Percentiles rank a stretch among this genome's conserved stretches.
These are phyloP conservation scores for Pollachius pollachius DNA, from an alignment of 2,113 vertebrate species.

Conservation along the genomic window DNA sequence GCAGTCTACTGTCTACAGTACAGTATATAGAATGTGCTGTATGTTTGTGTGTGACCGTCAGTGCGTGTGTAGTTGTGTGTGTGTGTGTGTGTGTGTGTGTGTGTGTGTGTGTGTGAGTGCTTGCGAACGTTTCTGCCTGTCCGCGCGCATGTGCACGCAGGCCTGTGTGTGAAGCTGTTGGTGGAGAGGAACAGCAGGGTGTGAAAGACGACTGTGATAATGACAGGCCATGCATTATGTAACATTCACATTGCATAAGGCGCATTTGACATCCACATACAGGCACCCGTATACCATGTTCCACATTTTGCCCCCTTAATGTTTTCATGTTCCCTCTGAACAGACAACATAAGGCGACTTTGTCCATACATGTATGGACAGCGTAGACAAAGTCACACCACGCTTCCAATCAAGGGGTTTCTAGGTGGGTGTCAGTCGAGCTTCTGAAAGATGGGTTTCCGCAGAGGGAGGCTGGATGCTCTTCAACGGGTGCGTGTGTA, in stretches of 20 bases:
- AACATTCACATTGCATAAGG: conserved; percentile 72
- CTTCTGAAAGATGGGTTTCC: conserved; percentile 58
- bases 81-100: not conserved
- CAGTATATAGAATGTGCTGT: too few relatives aligned
- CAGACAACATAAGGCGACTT: too few relatives aligned
- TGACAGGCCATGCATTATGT: conserved; percentile 72
- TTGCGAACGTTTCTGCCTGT: conserved; percentile 19
- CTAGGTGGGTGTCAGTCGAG: conserved; percentile 53
- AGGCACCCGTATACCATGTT: not conserved
- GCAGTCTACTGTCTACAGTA: too few relatives aligned
- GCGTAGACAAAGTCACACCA: conserved; percentile 26
- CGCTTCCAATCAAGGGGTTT: conserved; percentile 44
- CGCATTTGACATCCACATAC: conserved; percentile 65
- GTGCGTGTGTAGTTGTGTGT: conserved; percentile 1
- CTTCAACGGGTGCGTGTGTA: conserved; percentile 65
- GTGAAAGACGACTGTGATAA: conserved; percentile 70
- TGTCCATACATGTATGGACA: not conserved
- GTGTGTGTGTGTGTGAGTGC: not conserved
- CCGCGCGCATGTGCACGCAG: not conserved
- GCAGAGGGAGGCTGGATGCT: conserved; percentile 56
- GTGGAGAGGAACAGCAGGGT: conserved; percentile 67
- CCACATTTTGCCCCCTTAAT: not conserved
- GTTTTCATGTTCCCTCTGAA: too few relatives aligned
- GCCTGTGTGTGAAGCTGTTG: conserved; percentile 47
- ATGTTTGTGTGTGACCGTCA: not conserved